phyloP scores from a whole-genome alignment of 2,888 invertebrate genomes.

The Trachelus iudaicus region DNA sequence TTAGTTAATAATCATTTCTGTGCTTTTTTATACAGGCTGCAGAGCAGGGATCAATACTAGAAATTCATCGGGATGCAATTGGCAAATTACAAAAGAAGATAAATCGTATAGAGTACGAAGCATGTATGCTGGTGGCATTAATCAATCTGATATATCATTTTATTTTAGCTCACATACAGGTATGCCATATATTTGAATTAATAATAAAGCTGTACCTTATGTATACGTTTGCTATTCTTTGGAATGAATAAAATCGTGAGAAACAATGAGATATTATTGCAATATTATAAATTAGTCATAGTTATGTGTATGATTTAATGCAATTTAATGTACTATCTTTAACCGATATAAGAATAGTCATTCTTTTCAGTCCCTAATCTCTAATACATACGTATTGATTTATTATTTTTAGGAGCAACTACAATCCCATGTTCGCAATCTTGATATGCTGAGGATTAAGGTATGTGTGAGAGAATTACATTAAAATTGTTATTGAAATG shows the following conservation, averaged over 20 bases:
- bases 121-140: constrained; percentile 35
- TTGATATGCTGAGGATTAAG: constrained; percentile 39
- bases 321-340: neutral
- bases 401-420: constrained; percentile 34
- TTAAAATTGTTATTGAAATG: constrained; percentile 6
- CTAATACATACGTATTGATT: constrained; percentile 3
- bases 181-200: constrained; percentile 26
- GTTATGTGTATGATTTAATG: neutral
- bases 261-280: neutral
- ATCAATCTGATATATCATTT: constrained; percentile 50
- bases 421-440: constrained; percentile 32
- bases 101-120: constrained; percentile 37
- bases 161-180: constrained; percentile 52
- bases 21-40: constrained; percentile 43
- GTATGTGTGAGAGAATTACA: constrained; percentile 26
- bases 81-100: constrained; percentile 47
- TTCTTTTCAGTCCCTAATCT: neutral
- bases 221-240: neutral
- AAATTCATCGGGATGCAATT: constrained; percentile 53
- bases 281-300: neutral
- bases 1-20: neutral
- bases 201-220: neutral
- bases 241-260: neutral
- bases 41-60: constrained; percentile 51
- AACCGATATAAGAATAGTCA: neutral